A percentile compares a stretch with the other conserved stretches of the same genome.
Conservation (phyloP, 2,888 invertebrate species). For the Ennomos erosarius region DNA sequence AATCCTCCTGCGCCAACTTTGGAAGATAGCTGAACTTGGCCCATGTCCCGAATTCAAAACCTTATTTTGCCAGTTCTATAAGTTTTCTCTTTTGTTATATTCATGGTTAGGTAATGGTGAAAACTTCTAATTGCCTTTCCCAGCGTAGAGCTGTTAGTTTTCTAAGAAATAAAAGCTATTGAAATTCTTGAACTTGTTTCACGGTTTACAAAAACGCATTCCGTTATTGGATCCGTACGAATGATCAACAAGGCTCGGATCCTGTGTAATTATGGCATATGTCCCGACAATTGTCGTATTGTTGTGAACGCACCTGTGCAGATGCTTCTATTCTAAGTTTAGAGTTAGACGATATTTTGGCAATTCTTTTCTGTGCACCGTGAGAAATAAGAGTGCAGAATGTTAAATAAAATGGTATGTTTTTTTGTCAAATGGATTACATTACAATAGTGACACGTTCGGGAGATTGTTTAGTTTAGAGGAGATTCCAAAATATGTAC, state of each 20-base stretch:
- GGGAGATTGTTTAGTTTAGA: conserved; percentile 1
- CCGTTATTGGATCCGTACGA: conserved; percentile 54
- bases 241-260: conserved; percentile 57
- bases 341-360: conserved; percentile 55
- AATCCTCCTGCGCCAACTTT: conserved; percentile 7
- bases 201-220: conserved; percentile 46
- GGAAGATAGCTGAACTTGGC: conserved; percentile 3
- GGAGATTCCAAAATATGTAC: neutral
- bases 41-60: neutral
- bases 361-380: conserved; percentile 62
- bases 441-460: conserved; percentile 14
- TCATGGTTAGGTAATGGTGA: too few relatives aligned
- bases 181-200: too few relatives aligned
- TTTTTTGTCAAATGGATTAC: conserved; percentile 23
- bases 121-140: too few relatives aligned
- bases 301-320: conserved; percentile 66
- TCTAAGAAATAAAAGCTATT: too few relatives aligned
- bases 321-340: conserved; percentile 54
- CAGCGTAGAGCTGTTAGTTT: too few relatives aligned
- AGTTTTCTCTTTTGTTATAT: too few relatives aligned
- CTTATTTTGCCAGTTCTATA: too few relatives aligned
- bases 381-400: conserved; percentile 58
- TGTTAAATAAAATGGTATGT: conserved; percentile 1
- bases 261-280: conserved; percentile 58
- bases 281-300: conserved; percentile 43